Conservation (phyloP, 2,797 vertebrate species). For the Thripadectes ignobilis region DNA sequence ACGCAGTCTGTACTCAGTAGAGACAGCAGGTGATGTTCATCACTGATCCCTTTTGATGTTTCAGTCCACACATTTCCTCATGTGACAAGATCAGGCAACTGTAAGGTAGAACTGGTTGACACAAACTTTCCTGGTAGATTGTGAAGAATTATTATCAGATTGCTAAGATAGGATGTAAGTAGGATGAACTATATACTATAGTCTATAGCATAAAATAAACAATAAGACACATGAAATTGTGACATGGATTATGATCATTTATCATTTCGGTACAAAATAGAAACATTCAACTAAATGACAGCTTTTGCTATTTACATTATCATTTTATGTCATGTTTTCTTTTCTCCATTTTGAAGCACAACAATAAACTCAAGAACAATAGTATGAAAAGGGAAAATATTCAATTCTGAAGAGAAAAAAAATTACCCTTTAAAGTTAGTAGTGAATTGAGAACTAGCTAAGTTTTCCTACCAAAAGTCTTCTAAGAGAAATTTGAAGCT, state of each 20-base stretch:
- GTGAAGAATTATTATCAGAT: background rate
- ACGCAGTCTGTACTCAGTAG: background rate
- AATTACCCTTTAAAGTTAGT: background rate
- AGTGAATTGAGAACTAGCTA: background rate
- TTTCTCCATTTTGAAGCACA: background rate
- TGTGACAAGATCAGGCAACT: background rate
- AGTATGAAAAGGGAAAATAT: background rate
- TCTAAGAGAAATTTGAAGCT: background rate
- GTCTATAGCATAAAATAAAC: background rate
- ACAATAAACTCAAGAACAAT: background rate
- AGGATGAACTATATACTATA: background rate
- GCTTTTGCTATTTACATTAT: background rate
- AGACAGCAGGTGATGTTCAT: background rate
- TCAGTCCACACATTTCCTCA: background rate
- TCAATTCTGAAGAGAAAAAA: background rate
- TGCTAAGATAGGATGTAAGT: background rate
- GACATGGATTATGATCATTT: background rate
- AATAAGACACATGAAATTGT: background rate
- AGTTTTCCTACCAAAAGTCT: background rate
- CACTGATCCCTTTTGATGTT: background rate
- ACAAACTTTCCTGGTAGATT: background rate
- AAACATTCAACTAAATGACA: background rate
- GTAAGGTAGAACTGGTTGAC: background rate
- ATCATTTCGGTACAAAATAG: background rate
- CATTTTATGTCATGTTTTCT: background rate